Conservation (phyloP, 2,113 vertebrate genomes). For the Carassius gibelio region DNA sequence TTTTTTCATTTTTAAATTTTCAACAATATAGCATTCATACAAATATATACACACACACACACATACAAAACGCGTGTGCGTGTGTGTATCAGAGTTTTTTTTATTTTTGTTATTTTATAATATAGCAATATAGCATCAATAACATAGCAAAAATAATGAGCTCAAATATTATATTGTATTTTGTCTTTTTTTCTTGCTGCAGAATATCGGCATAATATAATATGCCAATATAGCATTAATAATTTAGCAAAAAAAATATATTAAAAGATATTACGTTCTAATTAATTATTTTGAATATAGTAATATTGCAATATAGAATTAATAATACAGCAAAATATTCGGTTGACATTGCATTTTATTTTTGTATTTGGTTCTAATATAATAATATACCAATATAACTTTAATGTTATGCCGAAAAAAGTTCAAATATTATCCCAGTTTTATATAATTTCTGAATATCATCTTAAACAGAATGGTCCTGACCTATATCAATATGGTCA, state of each 20-base stretch:
- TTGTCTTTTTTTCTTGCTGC: no score
- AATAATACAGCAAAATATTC: background rate
- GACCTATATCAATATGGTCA: background rate
- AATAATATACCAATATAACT: background rate
- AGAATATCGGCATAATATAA: no score
- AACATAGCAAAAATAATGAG: no score
- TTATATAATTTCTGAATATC: background rate
- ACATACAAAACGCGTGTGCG: no score
- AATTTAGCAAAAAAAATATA: background rate
- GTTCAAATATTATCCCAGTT: background rate
- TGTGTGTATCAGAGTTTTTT: no score
- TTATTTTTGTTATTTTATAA: no score
- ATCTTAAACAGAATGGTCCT: background rate
- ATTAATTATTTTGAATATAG: background rate
- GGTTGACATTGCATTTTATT: background rate
- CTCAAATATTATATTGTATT: no score
- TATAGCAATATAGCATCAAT: no score
- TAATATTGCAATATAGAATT: background rate
- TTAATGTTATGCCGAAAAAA: background rate
- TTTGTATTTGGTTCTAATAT: background rate
- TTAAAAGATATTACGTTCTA: background rate
- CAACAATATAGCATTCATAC: no score
- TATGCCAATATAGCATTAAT: background rate
- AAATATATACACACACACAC: no score
- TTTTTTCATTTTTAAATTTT: no score